Base-by-base conservation (phyloP, 2,113 vertebrate species). In the Melanerpes formicivorus region DNA sequence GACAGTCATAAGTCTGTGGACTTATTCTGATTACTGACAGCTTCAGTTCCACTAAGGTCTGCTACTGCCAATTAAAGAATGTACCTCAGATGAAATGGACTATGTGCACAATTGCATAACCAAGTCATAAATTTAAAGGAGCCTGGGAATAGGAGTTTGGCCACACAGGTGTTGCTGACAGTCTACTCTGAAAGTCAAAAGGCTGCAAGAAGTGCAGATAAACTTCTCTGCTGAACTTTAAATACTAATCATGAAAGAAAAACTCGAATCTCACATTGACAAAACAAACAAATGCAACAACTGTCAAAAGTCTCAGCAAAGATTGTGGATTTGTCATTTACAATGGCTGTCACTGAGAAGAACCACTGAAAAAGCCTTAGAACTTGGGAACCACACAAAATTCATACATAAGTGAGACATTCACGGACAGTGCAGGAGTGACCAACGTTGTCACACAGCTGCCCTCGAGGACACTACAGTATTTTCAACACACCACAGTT, bases 391-490 rank as follows among this genome's bases (percentile, higher is more conserved):
- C 27, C 0, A 7, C 4, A 2, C 8, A 37, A 10, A 75, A 55
- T 8, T 18, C 50, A 18, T 2, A 19, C 0, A 3, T 3, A 42
- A 87, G 15, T 0, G 30, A 50, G 22, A 58, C 25, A 54, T 3
- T 18, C 37, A 27, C 2, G 15, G 42, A 10, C 2, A 14, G 18
- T n/a, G 54, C 0, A 0, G 56, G 48, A 21, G 12, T 0, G 15
- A n/a, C 11, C 59, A 10, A 1, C 0, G 27, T 34, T 10, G n/a
- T 13, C 73, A n/a, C 48, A n/a, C 6, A 13, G 52, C 3, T 3
- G 48, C 32, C 6, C 37, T 8, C 2, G 19, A 22, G 52, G 27
- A 15, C 44, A 62, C 6, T 18, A 10, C 6, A 5, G 2, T 13
- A 21, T 18, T 29, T 37, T 10, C 48, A 26, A 25, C 29, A 9